Base-by-base conservation (phyloP, 2,797 vertebrate genomes). In the Coranthus polyacanthus region DNA sequence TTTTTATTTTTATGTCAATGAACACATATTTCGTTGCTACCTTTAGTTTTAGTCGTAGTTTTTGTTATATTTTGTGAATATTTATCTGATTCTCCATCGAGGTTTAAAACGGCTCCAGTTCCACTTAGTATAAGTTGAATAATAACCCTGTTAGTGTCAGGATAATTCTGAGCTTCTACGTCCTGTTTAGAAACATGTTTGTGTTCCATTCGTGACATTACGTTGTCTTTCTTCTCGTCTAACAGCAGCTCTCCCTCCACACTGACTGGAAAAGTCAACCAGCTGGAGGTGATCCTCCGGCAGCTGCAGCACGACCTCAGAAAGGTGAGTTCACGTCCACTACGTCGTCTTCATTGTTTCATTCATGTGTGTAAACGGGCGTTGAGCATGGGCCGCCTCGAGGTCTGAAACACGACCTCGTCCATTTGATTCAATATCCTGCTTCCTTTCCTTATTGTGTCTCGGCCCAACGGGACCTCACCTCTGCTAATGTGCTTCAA, bases 191-290 rank as follows among this genome's bases (percentile, higher is more conserved):
- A n/a, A n/a, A n/a, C n/a, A n/a, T n/a, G n/a, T n/a, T n/a, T n/a
- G 21, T 65, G 38, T 39, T 67, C 12, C 2, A 32, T 32, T 13
- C 16, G 20, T 47, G 3, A 8, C 20, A 56, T 39, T 20, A 29
- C 11, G 24, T 2, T 20, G 1, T 41, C 2, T 54, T 52, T 50
- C 44, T 49, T 81, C 34, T 63, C 17, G 13, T 64, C 20, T 71
- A 93, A 87, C 67, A 94, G 93, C 53, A 87, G 92, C 21, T 84
- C 94, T 42, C 94, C 97, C 0, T 94, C 96, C 43, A 95, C 96
- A 0, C 93, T 99, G 51, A 99, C 97, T 2, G 97, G 97, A 42
- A 99, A 98, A 93, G 97, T 99, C 68, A 98, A 98, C 86, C 97
- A 98, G 86, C 91, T 99, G 73, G 97, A 99, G 90, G 88, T 98